Conservation (phyloP, 2,888 invertebrate genomes). For the Gryllus longicercus region DNA sequence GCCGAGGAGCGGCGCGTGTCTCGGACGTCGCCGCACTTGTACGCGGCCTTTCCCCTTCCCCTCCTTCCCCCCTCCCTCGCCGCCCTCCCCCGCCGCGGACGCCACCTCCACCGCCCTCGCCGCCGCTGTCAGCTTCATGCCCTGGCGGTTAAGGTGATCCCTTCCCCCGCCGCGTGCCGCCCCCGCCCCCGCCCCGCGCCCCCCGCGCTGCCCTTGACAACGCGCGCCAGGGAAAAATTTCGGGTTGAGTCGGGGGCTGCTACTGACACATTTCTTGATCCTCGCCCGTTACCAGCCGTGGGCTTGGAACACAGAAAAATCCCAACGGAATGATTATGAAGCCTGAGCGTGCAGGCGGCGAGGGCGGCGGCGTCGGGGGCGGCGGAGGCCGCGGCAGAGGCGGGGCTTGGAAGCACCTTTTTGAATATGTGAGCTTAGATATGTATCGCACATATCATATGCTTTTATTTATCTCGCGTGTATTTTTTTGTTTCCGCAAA, state of each 20-base stretch:
- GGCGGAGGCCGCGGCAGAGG: neutral
- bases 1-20: too few species aligned
- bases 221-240: conserved; percentile 33
- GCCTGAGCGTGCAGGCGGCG: neutral
- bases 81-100: too few species aligned
- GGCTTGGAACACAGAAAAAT: neutral
- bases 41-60: too few species aligned
- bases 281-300: conserved; percentile 37
- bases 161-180: neutral
- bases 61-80: too few species aligned
- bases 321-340: conserved; percentile 31
- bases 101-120: too few species aligned
- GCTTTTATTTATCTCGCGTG: conserved; percentile 24
- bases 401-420: conserved; percentile 19
- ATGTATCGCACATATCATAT: conserved; percentile 21
- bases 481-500: conserved; percentile 11
- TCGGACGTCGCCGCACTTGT: too few species aligned
- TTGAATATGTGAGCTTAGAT: conserved; percentile 22
- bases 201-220: conserved; percentile 34
- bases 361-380: neutral
- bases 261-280: conserved; percentile 49
- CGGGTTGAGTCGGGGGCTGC: conserved; percentile 38
- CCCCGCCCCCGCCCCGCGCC: neutral
- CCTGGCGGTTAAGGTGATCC: conserved; percentile 35
- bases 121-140: conserved; percentile 33